phyloP scores from a whole-genome alignment of 1,140 invertebrate genomes.

The Rhysida immarginata region DNA sequence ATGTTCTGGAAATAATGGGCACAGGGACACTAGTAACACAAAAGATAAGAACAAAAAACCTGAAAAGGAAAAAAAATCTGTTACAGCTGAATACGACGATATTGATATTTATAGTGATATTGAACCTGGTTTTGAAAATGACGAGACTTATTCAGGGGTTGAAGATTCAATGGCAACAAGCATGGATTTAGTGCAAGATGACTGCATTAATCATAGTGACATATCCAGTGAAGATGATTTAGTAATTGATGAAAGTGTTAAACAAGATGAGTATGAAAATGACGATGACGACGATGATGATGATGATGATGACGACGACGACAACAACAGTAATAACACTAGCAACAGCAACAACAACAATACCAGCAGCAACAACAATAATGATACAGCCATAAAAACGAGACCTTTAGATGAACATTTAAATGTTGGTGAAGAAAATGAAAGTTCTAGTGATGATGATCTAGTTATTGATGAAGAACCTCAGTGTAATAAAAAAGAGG shows the following conservation, averaged over 20 bases:
- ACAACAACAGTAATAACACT: neutral
- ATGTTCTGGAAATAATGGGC: too few relatives aligned
- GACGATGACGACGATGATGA: neutral
- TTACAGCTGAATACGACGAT: conserved; percentile 22
- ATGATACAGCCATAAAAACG: neutral
- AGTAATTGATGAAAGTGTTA: conserved; percentile 21
- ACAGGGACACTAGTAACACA: too few relatives aligned
- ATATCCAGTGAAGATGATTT: conserved; percentile 21
- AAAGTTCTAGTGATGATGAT: conserved; percentile 42
- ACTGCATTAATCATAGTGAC: conserved; percentile 3
- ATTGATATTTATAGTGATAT: conserved; percentile 40
- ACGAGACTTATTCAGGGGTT: neutral
- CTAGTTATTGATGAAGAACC: conserved; percentile 43
- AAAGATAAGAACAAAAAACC: neutral
- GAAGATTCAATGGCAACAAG: conserved; percentile 1
- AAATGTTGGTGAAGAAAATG: conserved; percentile 10
- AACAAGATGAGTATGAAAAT: conserved; percentile 10
- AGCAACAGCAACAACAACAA: too few relatives aligned
- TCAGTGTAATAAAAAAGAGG: neutral
- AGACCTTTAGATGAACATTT: conserved; percentile 5
- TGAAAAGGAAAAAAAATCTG: neutral
- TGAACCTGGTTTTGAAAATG: conserved; percentile 24
- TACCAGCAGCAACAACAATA: neutral
- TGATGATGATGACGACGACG: neutral
- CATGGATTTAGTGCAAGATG: neutral